Base-by-base conservation (phyloP, 2,113 vertebrate species). In the Leuciscus idus region DNA sequence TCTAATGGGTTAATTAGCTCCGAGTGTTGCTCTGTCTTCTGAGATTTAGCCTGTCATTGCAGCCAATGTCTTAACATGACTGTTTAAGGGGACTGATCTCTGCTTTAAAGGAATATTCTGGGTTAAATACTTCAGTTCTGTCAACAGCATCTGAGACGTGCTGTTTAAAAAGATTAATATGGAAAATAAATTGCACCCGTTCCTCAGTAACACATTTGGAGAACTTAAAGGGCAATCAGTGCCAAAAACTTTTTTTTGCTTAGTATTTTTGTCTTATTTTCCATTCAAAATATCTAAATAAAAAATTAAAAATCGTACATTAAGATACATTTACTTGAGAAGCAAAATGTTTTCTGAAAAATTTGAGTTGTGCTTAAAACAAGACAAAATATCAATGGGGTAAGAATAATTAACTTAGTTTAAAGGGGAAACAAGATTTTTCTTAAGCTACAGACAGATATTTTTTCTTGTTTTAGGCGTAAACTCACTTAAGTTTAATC, bases 1-100 rank as follows among this genome's bases (percentile, higher is more conserved):
- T 90, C 92, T 94, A 93, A 94, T 94, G 90, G 91, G 92, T 92
- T 94, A 92, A 93, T 95, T 93, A 93, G 91, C 92, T 93, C 86
- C 76, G 92, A 92, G 92, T 93, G 92, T 93, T 92, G 87, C 91
- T 91, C 88, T 91, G 91, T 93, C 92, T 93, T 92, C 92, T 93
- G 92, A 94, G 91, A 94, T 94, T 93, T 91, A 91, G 85, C 87
- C 87, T 84, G 80, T 48, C 19, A 84, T 88, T 89, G 87, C 84
- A 75, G 87, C 88, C 88, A 89, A 87, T 79, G 11, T 36, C 90
- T 88, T 87, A 81, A 84, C 87, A 90, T 39, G 43, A 93, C 86
- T 91, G 91, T 90, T 84, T 87, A 89, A 87, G 84, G 79, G 26
- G 79, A 19, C 66, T 39, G 83, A 89, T 87, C 88, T 89, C 55